Conservation (phyloP, 2,888 invertebrate genomes). For the Drosophila kokeensis region DNA sequence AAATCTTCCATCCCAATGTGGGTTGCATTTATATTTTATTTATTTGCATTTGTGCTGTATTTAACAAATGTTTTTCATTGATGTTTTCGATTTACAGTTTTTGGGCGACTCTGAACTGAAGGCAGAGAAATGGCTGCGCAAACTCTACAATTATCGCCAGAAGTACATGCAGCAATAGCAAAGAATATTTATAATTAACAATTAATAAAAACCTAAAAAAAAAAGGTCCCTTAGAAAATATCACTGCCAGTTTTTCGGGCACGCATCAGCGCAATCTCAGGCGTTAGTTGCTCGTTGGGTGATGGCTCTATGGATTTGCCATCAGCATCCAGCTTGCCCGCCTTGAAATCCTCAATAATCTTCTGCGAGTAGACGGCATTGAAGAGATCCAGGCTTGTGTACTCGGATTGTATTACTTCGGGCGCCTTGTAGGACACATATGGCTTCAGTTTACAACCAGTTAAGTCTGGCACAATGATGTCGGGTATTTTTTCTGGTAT, state of each 20-base stretch:
- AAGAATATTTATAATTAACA: constrained; percentile 24
- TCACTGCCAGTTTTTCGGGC: constrained; percentile 93
- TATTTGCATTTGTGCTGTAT: constrained; percentile 16
- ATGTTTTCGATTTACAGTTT: constrained; percentile 86
- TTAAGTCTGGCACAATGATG: constrained; percentile 95
- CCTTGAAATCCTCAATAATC: constrained; percentile 90
- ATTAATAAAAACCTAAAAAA: constrained; percentile 53
- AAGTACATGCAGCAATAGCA: constrained; percentile 86
- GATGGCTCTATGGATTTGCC: constrained; percentile 91
- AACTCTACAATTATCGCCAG: constrained; percentile 88
- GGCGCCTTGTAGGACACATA: constrained; percentile 95
- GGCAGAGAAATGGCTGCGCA: constrained; percentile 91
- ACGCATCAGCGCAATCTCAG: constrained; percentile 89
- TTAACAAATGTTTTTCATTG: constrained; percentile 5
- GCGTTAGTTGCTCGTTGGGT: constrained; percentile 89
- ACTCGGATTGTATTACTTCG: constrained; percentile 91
- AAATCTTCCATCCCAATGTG: constrained; percentile 89
- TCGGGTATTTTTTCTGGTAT: constrained; percentile 97
- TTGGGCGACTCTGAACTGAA: constrained; percentile 89
- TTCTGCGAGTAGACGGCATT: constrained; percentile 92
- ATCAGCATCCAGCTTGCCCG: constrained; percentile 89
- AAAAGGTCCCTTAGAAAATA: constrained; percentile 87
- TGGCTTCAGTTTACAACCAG: constrained; percentile 93
- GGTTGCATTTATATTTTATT: constrained; percentile 72
- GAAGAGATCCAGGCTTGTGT: constrained; percentile 93